phyloP scores from a whole-genome alignment of 2,797 vertebrate genomes.

The Falco novaeseelandiae region DNA sequence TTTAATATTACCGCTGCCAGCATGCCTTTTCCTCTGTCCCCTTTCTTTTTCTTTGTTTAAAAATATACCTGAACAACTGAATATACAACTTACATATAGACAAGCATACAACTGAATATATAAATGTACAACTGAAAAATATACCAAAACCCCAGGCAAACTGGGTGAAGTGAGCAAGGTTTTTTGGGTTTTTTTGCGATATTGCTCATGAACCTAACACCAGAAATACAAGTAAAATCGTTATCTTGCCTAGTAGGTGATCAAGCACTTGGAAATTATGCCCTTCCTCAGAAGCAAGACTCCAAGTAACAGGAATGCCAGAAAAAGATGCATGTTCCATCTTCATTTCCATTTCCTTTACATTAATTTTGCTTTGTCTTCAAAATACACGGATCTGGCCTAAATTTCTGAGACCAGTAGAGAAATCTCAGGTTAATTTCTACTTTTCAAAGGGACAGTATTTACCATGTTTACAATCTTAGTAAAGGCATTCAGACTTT shows the following conservation, averaged over 20 bases:
- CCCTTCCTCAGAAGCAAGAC: not conserved
- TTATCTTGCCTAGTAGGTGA: not conserved
- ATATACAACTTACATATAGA: too few relatives aligned
- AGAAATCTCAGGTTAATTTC: not conserved
- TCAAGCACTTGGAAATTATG: not conserved
- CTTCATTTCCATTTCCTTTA: not conserved
- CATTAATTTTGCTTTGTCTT: not conserved
- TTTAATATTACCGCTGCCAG: not conserved
- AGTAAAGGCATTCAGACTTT: not conserved
- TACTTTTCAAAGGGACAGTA: not conserved
- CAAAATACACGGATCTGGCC: not conserved
- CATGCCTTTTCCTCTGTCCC: not conserved
- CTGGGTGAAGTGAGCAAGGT: not conserved
- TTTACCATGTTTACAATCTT: not conserved
- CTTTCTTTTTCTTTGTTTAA: not conserved
- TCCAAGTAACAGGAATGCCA: not conserved
- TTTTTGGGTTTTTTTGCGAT: not conserved
- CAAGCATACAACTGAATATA: too few relatives aligned
- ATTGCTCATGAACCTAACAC: not conserved
- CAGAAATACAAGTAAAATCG: not conserved
- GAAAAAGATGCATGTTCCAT: not conserved
- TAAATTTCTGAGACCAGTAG: not conserved
- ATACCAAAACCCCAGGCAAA: not conserved
- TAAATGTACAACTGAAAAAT: not conserved
- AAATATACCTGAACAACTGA: not conserved